phyloP scores from a whole-genome alignment of 2,797 vertebrate species.

The Picus viridis region DNA sequence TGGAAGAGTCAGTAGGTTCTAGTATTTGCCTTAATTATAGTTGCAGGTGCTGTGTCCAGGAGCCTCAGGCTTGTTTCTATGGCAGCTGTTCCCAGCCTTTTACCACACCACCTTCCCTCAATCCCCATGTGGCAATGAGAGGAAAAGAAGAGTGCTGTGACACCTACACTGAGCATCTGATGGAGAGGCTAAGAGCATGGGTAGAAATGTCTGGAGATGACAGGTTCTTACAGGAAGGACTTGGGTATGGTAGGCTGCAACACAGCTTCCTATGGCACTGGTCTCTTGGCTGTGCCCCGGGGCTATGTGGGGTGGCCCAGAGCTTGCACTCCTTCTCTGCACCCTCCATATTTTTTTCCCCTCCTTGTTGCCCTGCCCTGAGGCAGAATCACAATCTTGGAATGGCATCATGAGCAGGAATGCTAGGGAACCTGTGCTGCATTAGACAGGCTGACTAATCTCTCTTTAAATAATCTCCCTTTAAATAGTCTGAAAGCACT shows the following conservation, averaged over 20 bases:
- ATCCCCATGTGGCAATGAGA: neutral
- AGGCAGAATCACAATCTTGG: neutral
- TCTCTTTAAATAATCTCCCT: slow-evolving; percentile 58
- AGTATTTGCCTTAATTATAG: neutral
- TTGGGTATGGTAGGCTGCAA: neutral
- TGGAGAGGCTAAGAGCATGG: neutral
- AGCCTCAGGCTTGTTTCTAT: slow-evolving; percentile 36
- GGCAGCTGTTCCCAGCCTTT: slow-evolving; percentile 11
- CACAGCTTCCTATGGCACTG: accelerated
- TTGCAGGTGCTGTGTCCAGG: neutral
- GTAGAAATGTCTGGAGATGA: neutral
- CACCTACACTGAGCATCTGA: neutral
- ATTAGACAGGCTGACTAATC: slow-evolving; percentile 54
- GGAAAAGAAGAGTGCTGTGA: neutral
- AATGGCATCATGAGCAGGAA: neutral
- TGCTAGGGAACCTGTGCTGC: neutral
- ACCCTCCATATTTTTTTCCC: too few relatives aligned
- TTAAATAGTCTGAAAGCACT: slow-evolving; percentile 57
- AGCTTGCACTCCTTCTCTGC: neutral
- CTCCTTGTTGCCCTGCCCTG: neutral
- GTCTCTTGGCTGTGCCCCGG: neutral
- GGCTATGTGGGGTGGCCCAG: neutral
- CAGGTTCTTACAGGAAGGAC: accelerated
- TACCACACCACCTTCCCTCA: neutral
- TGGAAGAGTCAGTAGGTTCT: neutral